phyloP scores from a whole-genome alignment of 2,888 invertebrate genomes.

The Dolomedes plantarius region DNA sequence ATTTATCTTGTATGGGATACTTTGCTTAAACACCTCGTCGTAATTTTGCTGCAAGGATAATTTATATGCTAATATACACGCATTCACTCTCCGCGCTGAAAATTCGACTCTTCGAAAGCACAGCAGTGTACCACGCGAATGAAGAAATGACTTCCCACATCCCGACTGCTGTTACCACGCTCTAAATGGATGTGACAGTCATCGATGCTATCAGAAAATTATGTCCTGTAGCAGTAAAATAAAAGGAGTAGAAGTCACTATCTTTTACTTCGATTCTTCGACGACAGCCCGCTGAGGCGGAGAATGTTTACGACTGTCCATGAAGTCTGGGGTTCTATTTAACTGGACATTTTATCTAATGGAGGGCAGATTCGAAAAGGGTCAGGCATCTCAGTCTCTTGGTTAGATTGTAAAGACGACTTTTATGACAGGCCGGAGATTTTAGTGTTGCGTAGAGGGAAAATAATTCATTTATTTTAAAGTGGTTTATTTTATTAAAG shows the following conservation, averaged over 20 bases:
- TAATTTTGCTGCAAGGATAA: too few relatives aligned
- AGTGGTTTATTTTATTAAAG: neutral
- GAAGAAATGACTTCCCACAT: too few relatives aligned
- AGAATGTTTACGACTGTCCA: neutral
- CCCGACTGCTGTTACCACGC: neutral
- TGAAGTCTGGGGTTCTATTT: neutral
- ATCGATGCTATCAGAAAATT: constrained; percentile 14
- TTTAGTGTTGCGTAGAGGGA: neutral
- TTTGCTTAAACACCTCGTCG: too few relatives aligned
- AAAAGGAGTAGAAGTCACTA: neutral
- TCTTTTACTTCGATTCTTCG: neutral
- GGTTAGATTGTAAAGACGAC: neutral
- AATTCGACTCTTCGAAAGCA: too few relatives aligned
- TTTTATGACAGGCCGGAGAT: neutral
- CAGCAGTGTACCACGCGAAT: too few relatives aligned
- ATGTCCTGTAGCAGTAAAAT: neutral
- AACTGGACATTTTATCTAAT: neutral
- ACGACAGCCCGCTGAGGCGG: neutral
- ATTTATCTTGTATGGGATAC: too few relatives aligned
- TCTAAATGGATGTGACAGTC: neutral
- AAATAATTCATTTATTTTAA: neutral
- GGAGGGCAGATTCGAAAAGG: neutral
- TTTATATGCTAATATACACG: neutral
- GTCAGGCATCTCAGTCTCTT: neutral
- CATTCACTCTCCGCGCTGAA: neutral